phyloP scores from a whole-genome alignment of 2,888 invertebrate genomes.

The Platycheirus albimanus region DNA sequence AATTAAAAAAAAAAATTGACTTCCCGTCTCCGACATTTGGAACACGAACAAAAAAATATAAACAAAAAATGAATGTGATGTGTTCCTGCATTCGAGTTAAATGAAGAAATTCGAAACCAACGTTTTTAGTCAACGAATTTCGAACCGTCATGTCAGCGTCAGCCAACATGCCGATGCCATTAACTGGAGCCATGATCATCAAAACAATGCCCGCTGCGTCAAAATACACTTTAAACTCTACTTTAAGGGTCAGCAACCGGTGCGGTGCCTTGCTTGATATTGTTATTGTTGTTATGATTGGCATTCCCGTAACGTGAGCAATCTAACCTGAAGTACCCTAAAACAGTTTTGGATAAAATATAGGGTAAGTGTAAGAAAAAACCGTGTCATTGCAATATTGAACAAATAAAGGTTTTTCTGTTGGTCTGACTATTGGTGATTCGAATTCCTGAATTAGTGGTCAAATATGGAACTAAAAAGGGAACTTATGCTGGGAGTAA shows the following conservation, averaged over 20 bases:
- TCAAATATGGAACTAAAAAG: no score
- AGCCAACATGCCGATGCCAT: constrained; percentile 67
- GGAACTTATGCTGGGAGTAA: no score
- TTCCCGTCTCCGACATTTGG: constrained; percentile 53
- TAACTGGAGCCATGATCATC: constrained; percentile 62
- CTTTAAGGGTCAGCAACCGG: constrained; percentile 60
- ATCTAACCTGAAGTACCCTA: neutral
- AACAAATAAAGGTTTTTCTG: no score
- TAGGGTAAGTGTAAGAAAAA: no score
- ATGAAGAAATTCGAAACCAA: constrained; percentile 61
- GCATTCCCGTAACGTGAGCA: neutral
- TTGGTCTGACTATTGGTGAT: no score
- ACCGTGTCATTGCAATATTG: no score
- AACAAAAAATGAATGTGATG: constrained; percentile 9
- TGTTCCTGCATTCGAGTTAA: constrained; percentile 54
- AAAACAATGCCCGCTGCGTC: constrained; percentile 62
- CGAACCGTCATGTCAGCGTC: no score
- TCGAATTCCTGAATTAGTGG: no score
- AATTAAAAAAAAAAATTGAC: constrained; percentile 18
- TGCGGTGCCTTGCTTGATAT: constrained; percentile 13
- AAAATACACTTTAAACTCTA: constrained; percentile 47
- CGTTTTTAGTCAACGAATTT: constrained; percentile 59
- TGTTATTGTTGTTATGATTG: neutral
- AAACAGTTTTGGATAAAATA: neutral
- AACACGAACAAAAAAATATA: constrained; percentile 24